Base-by-base conservation (phyloP, 2,888 invertebrate genomes). In the Clitarchus hookeri region DNA sequence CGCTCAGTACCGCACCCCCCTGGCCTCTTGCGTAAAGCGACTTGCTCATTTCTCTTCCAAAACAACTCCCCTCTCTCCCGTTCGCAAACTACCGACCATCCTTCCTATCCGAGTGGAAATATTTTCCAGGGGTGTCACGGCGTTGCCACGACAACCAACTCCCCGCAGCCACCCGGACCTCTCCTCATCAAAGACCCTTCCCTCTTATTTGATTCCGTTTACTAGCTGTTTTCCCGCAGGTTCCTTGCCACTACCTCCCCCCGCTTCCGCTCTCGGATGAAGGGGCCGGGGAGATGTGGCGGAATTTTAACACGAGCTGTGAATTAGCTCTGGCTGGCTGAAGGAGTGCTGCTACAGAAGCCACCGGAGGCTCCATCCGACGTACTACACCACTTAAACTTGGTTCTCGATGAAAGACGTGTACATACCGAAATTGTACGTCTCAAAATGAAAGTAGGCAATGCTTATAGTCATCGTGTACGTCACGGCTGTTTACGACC, bases 221-320 rank as follows among this genome's bases (percentile, higher is more conserved):
- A 83, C 44, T 83, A 26, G 83, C 83, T 83, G 65, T 65, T 65
- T 65, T 65, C 65, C 65, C 65, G 65, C 65, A n/a, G 65, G 65
- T 65, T 65, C 65, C 53, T 65, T n/a, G 6, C 19, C 23, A 0
- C 65, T 23, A 19, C 23, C n/a, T 65, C 19, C 2, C 65, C 65
- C 23, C n/a, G 65, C n/a, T n/a, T 16, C 65, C 48, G 48, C 11
- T 16, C n/a, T 3, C 1, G 12, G 83, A 2, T 25, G 44, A 23
- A n/a, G 83, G 19, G 83, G 83, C 4, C 44, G 44, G 44, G 44
- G 8, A 36, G 83, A 27, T n/a, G 83, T 25, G 12, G 36, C 53
- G 16, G 12, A 9, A 83, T 36, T 36, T 83, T 48, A 44, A 44
- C 83, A 44, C 44, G 48, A n/a, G 44, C 36, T 16, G 44, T 0